Evolutionary conservation across 2,113 vertebrate genomes (phyloP).

Genomic region (Sinocyclocheilus maitianheensis): DNA sequence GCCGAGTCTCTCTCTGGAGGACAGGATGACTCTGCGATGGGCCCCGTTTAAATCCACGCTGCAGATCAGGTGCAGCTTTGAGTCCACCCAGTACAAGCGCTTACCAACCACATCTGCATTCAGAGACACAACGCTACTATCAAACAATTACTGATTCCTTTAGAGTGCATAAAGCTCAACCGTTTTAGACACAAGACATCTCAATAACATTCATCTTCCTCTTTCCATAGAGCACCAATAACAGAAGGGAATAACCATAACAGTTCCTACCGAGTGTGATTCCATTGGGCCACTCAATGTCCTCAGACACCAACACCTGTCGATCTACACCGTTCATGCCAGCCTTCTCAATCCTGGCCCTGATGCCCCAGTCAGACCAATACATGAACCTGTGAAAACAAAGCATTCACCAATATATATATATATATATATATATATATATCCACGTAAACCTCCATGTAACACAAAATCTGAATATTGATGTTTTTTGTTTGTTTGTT

Average conservation of each 20-base stretch:
- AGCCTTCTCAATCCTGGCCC: slow-evolving; percentile 94
- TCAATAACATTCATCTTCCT: neutral
- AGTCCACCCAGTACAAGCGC: slow-evolving; percentile 97
- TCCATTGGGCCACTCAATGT: slow-evolving; percentile 97
- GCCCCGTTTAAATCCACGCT: slow-evolving; percentile 91
- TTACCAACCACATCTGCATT: slow-evolving; percentile 87
- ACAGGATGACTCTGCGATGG: slow-evolving; percentile 89
- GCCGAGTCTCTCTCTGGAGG: slow-evolving; percentile 83
- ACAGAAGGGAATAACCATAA: neutral
- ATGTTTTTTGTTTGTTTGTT: too few relatives aligned
- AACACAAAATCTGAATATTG: too few relatives aligned
- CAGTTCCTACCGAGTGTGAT: slow-evolving; percentile 86
- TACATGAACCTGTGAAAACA: slow-evolving; percentile 89
- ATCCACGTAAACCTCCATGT: too few relatives aligned
- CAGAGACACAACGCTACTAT: slow-evolving; percentile 51
- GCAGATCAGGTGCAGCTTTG: slow-evolving; percentile 92
- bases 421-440: too few relatives aligned
- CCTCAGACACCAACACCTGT: slow-evolving; percentile 86
- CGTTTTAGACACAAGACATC: neutral
- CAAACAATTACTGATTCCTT: slow-evolving; percentile 14
- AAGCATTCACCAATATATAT: neutral
- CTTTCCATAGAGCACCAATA: neutral
- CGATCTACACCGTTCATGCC: slow-evolving; percentile 93
- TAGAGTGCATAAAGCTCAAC: neutral
- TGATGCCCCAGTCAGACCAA: slow-evolving; percentile 97